Evolutionary conservation across 2,113 vertebrate genomes (phyloP).

Genomic region (Rafetus swinhoei): DNA sequence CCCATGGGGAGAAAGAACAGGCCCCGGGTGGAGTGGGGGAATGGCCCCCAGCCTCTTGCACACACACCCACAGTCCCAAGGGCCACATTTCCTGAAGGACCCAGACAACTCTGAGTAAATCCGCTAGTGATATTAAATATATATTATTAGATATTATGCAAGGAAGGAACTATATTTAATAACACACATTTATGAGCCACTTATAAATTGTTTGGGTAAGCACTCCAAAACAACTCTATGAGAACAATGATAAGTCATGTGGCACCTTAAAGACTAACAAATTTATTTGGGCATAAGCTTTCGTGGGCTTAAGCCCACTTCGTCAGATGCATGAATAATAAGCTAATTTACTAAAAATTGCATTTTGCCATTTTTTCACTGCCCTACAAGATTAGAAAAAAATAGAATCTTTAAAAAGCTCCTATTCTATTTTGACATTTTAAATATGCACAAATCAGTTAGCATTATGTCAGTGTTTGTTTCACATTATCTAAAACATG

Average conservation of each 20-base stretch:
- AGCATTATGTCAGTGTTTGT: accelerated
- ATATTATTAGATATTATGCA: neutral
- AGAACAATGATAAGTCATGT: no score
- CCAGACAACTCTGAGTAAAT: no score
- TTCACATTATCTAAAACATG: accelerated
- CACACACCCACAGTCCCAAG: no score
- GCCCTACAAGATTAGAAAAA: neutral
- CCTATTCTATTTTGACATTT: neutral
- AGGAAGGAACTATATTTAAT: neutral
- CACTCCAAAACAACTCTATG: neutral
- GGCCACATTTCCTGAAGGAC: no score
- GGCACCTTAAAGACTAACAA: no score
- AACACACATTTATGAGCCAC: neutral
- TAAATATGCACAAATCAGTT: neutral
- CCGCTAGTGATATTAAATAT: neutral
- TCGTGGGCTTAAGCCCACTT: no score
- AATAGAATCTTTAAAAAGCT: neutral
- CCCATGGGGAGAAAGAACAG: no score
- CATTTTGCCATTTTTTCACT: neutral
- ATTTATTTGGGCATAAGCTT: no score
- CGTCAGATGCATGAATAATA: neutral
- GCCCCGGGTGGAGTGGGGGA: no score
- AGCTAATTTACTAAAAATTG: neutral
- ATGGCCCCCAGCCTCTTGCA: no score
- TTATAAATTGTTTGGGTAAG: neutral